A percentile compares a stretch with the other conserved stretches of the same genome.
phyloP scores from a whole-genome alignment of 2,113 vertebrate genomes.

The Nesogale talazaci region DNA sequence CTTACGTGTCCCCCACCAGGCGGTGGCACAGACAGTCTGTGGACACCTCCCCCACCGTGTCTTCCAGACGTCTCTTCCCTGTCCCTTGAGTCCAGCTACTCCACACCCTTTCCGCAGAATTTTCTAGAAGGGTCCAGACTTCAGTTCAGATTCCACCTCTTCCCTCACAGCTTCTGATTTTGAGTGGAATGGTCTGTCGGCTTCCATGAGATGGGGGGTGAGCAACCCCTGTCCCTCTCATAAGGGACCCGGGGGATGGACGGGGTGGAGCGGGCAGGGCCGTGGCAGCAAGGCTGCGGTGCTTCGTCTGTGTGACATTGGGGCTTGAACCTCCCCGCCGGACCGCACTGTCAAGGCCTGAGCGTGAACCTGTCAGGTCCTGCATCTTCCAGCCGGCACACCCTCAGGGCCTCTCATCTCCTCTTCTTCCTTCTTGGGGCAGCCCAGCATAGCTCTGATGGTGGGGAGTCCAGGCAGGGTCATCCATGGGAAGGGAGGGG shows the following conservation, averaged over 20 bases:
- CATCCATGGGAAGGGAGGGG: conserved; percentile 13
- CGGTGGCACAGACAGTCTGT: not conserved
- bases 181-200: not conserved
- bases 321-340: not conserved
- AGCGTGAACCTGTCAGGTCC: not conserved
- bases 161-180: not conserved
- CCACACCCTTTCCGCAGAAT: not conserved
- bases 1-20: not conserved
- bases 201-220: not conserved
- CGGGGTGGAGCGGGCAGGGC: accelerated
- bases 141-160: not conserved
- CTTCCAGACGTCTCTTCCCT: not conserved
- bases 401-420: not conserved
- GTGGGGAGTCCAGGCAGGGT: not conserved
- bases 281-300: not conserved
- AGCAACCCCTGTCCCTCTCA: too few species aligned
- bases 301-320: not conserved
- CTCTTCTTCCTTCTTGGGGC: not conserved
- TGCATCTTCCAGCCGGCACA: accelerated
- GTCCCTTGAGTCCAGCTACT: not conserved
- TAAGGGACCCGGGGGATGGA: not conserved
- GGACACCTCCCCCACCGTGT: not conserved
- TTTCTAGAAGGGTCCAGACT: not conserved
- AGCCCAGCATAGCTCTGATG: not conserved
- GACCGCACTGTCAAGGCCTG: not conserved